These are phyloP conservation scores for Corapipo altera DNA, from an alignment of 2,113 vertebrate genomes.

Conservation along the genomic window DNA sequence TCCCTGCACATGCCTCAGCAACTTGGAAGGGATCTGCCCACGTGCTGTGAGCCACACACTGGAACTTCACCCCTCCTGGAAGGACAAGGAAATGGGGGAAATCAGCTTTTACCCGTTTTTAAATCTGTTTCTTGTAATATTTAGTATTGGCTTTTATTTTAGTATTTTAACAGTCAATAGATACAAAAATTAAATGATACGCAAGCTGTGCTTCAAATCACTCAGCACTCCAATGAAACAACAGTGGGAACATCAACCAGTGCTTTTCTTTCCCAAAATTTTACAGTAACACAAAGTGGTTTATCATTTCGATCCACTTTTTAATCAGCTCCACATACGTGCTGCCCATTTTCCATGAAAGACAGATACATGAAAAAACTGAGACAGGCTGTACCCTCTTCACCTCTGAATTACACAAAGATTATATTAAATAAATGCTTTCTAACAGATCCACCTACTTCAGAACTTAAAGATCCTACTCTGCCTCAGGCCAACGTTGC, in stretches of 20 bases:
- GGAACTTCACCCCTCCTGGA: background rate
- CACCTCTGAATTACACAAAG: background rate
- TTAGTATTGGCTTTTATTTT: background rate
- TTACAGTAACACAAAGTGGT: no score
- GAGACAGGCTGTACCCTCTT: fast-evolving
- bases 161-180: background rate
- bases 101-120: fast-evolving
- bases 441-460: background rate
- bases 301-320: background rate
- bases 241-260: fast-evolving
- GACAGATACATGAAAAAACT: background rate
- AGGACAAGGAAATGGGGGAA: background rate
- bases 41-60: fast-evolving
- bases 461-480: background rate
- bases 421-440: background rate
- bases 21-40: background rate
- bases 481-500: background rate
- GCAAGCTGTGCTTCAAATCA: background rate
- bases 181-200: fast-evolving
- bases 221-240: background rate
- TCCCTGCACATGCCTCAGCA: fast-evolving
- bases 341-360: fast-evolving
- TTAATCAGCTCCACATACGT: background rate
- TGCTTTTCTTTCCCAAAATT: no score
- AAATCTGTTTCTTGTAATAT: background rate